These are phyloP conservation scores for Solea solea DNA, from an alignment of 2,113 vertebrate genomes.

Conservation along the genomic window DNA sequence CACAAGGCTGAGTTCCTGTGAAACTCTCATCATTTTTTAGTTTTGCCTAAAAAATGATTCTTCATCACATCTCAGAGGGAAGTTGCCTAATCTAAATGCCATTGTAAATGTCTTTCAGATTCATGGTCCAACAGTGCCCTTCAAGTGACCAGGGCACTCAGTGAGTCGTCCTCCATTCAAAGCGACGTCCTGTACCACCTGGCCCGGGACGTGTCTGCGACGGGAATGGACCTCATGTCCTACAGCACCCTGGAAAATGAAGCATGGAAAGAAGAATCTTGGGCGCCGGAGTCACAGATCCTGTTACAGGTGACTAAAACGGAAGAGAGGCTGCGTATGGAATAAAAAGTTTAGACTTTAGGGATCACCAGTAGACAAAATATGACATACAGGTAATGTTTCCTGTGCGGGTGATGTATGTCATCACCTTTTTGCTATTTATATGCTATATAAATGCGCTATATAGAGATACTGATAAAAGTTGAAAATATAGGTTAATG, in stretches of 20 bases:
- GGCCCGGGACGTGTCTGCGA: conserved; percentile 61
- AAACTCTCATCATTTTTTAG: neutral
- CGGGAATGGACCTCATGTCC: conserved; percentile 49
- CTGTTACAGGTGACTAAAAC: conserved; percentile 50
- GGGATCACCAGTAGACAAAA: no score
- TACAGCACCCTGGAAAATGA: conserved; percentile 62
- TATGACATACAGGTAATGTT: conserved; percentile 12
- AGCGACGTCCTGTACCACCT: conserved; percentile 80
- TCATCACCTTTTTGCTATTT: conserved; percentile 26
- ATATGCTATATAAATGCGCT: no score
- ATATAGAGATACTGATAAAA: no score
- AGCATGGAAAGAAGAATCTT: conserved; percentile 8
- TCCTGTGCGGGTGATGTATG: conserved; percentile 25
- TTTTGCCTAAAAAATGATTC: neutral
- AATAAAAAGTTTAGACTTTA: neutral
- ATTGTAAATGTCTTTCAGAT: conserved; percentile 57
- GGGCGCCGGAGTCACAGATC: conserved; percentile 40
- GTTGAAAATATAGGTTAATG: neutral
- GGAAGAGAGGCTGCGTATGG: neutral
- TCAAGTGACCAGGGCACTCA: conserved; percentile 64
- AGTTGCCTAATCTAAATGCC: no score
- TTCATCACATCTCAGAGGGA: neutral
- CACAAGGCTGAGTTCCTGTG: neutral
- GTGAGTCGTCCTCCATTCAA: conserved; percentile 76
- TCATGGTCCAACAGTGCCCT: conserved; percentile 32